These are phyloP conservation scores for Sander vitreus DNA, from an alignment of 2,113 vertebrate species.

Conservation along the genomic window DNA sequence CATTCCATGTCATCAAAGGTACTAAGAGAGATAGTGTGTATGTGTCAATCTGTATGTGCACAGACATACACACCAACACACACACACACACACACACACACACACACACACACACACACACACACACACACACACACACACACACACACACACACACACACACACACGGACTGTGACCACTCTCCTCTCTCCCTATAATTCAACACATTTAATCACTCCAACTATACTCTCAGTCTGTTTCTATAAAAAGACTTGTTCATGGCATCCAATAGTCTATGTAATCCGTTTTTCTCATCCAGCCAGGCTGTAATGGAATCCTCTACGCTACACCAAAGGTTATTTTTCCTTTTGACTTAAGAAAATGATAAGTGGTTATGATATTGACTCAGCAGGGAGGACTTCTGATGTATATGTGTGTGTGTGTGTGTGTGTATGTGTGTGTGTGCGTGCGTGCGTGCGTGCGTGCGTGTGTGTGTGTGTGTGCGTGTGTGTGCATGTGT, in stretches of 20 bases:
- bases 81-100: not conserved
- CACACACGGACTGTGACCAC: slow-evolving; percentile 41
- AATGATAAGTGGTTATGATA: slow-evolving; percentile 55
- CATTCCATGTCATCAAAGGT: slow-evolving; percentile 73
- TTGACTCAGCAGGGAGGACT: slow-evolving; percentile 17
- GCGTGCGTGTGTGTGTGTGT: slow-evolving; percentile 11
- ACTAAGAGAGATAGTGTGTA: slow-evolving; percentile 46
- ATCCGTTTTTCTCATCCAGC: slow-evolving; percentile 41
- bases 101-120: too few species aligned
- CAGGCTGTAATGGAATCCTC: slow-evolving; percentile 54
- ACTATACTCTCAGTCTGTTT: slow-evolving; percentile 36
- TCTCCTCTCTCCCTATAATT: slow-evolving; percentile 58
- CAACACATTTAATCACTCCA: slow-evolving; percentile 63
- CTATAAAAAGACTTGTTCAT: slow-evolving; percentile 55
- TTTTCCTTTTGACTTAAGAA: slow-evolving; percentile 46
- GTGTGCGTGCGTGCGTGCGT: not conserved
- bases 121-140: slow-evolving; percentile 15
- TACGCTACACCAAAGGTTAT: slow-evolving; percentile 45
- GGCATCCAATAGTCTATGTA: slow-evolving; percentile 49
- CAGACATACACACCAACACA: slow-evolving; percentile 31
- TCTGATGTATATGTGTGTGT: not conserved
- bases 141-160: not conserved
- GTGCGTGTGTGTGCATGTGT: slow-evolving; percentile 16
- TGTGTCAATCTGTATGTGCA: slow-evolving; percentile 33
- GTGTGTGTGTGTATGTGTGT: slow-evolving; percentile 17